Base-by-base conservation (phyloP, 2,113 vertebrate species). In the Mesembrinibis cayennensis region DNA sequence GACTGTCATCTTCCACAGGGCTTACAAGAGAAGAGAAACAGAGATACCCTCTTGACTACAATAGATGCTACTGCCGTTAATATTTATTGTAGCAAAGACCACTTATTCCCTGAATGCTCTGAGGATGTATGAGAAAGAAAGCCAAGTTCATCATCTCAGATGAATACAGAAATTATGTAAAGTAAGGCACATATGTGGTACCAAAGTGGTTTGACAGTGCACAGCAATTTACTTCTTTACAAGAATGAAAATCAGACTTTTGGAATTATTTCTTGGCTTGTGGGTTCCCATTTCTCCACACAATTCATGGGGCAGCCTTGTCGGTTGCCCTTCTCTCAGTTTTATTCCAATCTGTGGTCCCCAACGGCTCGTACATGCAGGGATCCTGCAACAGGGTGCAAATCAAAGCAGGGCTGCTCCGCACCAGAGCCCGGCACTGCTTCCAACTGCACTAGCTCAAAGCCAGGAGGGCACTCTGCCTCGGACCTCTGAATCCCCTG, bases 371-470 rank as follows among this genome's bases (percentile, higher is more conserved):
- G 4, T 12, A 32, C 40, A 13, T 1, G 6, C 53, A 16, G 30
- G 50, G 44, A 16, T 25, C 21, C 34, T 27, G 38, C 30, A 36
- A 49, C 50, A 14, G 49, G 27, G 25, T 7, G 25, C 16, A 6
- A 19, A 20, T 7, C 32, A 27, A 36, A 44, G n/a, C 44, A 2
- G 16, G 27, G 44, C 29, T 27, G 56, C 44, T 27, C 44, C 4
- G 20, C 14, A 4, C 36, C 0, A 1, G 25, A 47, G 20, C 18
- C 29, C 0, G 0, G 78, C 7, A 2, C 20, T 17, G 50, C 34
- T 52, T 26, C 42, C 44, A 21, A 7, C 32, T 14, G 30, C 2
- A 2, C 18, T 16, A n/a, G 49, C 36, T 8, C 21, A 25, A 8
- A 40, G 25, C 25, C 42, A 9, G 16, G 71, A 26, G 18, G 16